Evolutionary conservation across 2,888 invertebrate species (phyloP), one percentile per base, ranked within the genome.

Genomic region (Caenorhabditis sp.): DNA sequence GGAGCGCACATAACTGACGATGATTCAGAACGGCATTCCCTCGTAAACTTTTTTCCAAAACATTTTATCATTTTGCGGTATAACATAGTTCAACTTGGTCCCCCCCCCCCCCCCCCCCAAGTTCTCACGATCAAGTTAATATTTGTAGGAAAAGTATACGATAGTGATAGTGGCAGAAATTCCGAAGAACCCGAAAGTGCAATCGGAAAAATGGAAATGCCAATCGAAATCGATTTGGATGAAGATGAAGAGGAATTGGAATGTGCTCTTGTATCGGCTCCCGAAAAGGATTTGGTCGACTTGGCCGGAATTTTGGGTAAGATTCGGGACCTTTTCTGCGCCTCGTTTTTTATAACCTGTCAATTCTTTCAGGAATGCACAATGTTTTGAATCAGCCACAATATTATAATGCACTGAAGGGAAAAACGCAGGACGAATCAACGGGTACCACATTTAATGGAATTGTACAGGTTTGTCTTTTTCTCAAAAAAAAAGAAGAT

Each of bases 351-450:
- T 10, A 51, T n/a, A 51, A 51, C 10, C 6, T 6, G 19, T 74
- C 17, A 10, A 2, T 58, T 27, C 10, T 97, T 89, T 92, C 97
- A 88, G 99, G 97, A 88, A 96, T 99, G 92, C 97, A 99, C 91
- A 97, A 97, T 77, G 97, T 99, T 95, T 94, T 99, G 93, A 99
- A 97, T 89, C 99, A 99, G 91, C 96, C 97, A 88, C 99, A 99
- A 90, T 99, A 96, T 90, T 96, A 97, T 90, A 95, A 96, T 73
- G 97, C 97, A 51, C 84, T 89, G 59, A 88, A 89, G 62, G 87
- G 86, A 36, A 91, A 83, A 65, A 72, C 73, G 10, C 87, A 87
- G 51, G 86, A 87, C 76, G 87, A 86, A 31, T 64, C 76, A 21
- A 83, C 86, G 19, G 87, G 86, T 59, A 83, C 81, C n/a, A 81